Base-by-base conservation (phyloP, 2,797 vertebrate species). In the Lemur catta region DNA sequence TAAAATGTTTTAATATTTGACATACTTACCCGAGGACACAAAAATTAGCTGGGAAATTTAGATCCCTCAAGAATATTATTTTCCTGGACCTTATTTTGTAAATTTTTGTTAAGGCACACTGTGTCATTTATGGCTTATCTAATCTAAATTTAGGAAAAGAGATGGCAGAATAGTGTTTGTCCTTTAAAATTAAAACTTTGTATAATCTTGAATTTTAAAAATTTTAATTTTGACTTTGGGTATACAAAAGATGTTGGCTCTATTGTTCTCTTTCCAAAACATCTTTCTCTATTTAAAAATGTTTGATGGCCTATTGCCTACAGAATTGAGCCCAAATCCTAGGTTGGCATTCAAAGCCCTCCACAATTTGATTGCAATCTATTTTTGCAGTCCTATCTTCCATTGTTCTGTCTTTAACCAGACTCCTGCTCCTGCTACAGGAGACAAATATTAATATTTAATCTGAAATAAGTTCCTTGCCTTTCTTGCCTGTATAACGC, bases 251-350 rank as follows among this genome's bases (percentile, higher is more conserved):
- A 50, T 6, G 52, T 78, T 88, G 26, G 9, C 26, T 89, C 41
- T 89, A 41, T 89, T 78, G 59, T 78, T 84, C 84, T 84, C 35
- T 69, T 69, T 76, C 41, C n/a, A 84, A 78, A 84, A 61, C 14
- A 94, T 69, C 5, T 89, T 89, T 88, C 52, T 93, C 43, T 28
- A 6, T 65, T 74, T 59, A 94, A 89, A 89, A 71, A 71, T 43
- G 38, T 30, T 84, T 15, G 8, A 41, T 78, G 26, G 55, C 61
- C 6, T 41, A 52, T 35, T 61, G 38, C 41, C 50, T 75, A 41
- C 48, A 82, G 15, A 76, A 61, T 35, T 18, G 71, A 38, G 17
- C 48, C 11, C 52, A 75, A 84, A 59, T 84, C 72, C 69, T 57
- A 93, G 67, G 15, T 30, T 74, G 61, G 20, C 41, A 61, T 92